These are phyloP conservation scores for Liasis olivaceus DNA, from an alignment of 2,797 vertebrate genomes.

Conservation along the genomic window DNA sequence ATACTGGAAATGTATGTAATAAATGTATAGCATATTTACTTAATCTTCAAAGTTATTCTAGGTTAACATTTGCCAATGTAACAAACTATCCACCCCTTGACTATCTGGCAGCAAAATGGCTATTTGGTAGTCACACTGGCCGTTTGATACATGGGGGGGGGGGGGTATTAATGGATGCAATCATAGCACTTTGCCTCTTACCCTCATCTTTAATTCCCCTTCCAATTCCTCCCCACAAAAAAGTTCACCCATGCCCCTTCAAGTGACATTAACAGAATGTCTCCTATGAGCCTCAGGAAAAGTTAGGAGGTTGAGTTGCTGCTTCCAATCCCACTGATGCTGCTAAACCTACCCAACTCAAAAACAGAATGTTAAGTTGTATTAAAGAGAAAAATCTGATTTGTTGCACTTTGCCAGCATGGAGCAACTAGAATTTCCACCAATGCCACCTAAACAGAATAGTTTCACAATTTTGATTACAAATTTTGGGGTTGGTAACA, in stretches of 20 bases:
- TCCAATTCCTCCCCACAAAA: no score
- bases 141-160: neutral
- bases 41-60: neutral
- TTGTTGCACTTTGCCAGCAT: neutral
- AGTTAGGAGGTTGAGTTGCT: neutral
- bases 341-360: neutral
- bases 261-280: neutral
- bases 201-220: neutral
- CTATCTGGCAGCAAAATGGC: neutral
- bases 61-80: neutral
- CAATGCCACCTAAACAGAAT: neutral
- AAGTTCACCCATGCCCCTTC: neutral
- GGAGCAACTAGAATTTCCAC: neutral
- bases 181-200: neutral
- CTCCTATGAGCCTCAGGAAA: neutral
- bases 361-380: neutral
- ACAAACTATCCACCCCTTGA: neutral
- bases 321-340: neutral
- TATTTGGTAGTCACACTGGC: neutral
- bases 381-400: neutral
- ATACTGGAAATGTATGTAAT: neutral
- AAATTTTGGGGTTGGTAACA: neutral
- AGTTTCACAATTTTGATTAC: neutral
- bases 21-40: neutral
- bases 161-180: neutral